phyloP scores from a whole-genome alignment of 2,113 vertebrate species.

The Pachypanchax playfairii region DNA sequence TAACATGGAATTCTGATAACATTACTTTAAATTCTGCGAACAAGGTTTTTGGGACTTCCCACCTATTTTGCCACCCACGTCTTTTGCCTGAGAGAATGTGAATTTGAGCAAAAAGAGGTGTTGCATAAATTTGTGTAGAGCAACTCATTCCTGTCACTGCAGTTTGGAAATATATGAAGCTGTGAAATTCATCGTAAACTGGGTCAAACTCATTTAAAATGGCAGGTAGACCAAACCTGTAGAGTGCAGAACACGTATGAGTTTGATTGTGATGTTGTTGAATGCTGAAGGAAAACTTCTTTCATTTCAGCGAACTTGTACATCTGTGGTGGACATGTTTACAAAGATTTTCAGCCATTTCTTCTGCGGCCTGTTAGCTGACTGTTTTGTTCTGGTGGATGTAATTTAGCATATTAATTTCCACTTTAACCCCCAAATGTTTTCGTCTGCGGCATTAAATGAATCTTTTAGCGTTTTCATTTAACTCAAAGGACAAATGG shows the following conservation, averaged over 20 bases:
- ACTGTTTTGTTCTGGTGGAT: conserved; percentile 29
- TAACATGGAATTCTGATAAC: conserved; percentile 39
- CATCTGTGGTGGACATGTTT: conserved; percentile 55
- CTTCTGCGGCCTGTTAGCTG: conserved; percentile 32
- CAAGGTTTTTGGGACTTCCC: conserved; percentile 51
- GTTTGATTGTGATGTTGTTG: conserved; percentile 32
- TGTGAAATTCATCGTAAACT: conserved; percentile 60
- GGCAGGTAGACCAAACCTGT: conserved; percentile 53
- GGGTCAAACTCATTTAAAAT: conserved; percentile 63
- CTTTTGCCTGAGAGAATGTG: conserved; percentile 33
- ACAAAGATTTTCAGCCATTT: conserved; percentile 49
- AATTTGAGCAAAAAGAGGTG: conserved; percentile 46
- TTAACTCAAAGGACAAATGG: conserved; percentile 23
- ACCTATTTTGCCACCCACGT: conserved; percentile 48
- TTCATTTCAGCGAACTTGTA: conserved; percentile 39
- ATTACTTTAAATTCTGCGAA: conserved; percentile 38
- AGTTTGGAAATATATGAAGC: conserved; percentile 45
- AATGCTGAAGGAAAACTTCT: conserved; percentile 17
- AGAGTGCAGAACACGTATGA: conserved; percentile 8
- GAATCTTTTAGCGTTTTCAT: conserved; percentile 38
- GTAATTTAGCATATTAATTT: conserved; percentile 52
- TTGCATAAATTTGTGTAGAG: conserved; percentile 44
- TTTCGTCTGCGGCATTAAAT: conserved; percentile 53
- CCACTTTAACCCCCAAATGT: conserved; percentile 45
- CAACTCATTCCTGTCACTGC: conserved; percentile 47